phyloP scores from a whole-genome alignment of 2,797 vertebrate species.

The Ptychobarbus kaznakovi region DNA sequence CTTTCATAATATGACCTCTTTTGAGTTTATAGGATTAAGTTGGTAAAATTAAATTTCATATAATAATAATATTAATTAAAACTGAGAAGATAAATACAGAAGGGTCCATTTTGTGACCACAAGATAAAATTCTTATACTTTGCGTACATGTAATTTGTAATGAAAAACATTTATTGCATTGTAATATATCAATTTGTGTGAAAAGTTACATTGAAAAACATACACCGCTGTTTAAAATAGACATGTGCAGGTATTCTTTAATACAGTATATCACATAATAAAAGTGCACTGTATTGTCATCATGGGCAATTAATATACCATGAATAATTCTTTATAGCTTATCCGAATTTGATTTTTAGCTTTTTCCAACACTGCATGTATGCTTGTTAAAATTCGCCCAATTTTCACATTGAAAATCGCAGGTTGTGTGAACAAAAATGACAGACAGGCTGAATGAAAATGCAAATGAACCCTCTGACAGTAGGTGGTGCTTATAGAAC shows the following conservation, averaged over 20 bases:
- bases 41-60: neutral
- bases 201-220: neutral
- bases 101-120: neutral
- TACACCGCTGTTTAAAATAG: neutral
- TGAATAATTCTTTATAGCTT: neutral
- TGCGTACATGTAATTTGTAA: no score
- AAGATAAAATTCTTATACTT: neutral
- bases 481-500: neutral
- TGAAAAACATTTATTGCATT: no score
- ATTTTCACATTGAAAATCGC: neutral
- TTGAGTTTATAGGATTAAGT: neutral
- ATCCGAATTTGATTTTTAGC: neutral
- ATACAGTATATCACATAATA: neutral
- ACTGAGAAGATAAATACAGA: neutral
- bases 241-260: neutral
- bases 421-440: neutral
- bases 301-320: no score
- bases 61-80: neutral
- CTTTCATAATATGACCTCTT: constrained; percentile 3
- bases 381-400: neutral
- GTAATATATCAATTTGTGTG: neutral
- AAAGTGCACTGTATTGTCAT: no score
- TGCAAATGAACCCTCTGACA: neutral
- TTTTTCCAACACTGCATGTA: neutral
- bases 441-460: constrained; percentile 1